Evolutionary conservation across 2,888 invertebrate genomes (phyloP).

Genomic region (Drosophila longiperda): DNA sequence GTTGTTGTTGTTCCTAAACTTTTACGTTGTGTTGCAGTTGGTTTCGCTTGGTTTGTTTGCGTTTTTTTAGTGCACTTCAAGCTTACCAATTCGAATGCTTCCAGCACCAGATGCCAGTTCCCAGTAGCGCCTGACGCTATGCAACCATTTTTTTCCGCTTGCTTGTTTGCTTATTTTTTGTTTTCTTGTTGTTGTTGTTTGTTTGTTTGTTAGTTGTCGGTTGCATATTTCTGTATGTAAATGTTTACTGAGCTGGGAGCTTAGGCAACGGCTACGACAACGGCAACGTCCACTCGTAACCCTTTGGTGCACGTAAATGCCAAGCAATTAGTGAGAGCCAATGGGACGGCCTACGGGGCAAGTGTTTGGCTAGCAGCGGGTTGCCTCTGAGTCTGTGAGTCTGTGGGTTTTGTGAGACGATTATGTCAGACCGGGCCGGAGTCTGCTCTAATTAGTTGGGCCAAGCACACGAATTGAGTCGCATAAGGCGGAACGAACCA

Average conservation of each 20-base stretch:
- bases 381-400: neutral
- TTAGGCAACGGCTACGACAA: constrained; percentile 7
- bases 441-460: constrained; percentile 73
- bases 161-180: constrained; percentile 45
- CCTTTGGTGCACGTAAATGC: constrained; percentile 69
- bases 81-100: constrained; percentile 29
- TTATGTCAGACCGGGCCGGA: constrained; percentile 44
- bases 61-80: constrained; percentile 51
- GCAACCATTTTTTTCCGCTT: constrained; percentile 54
- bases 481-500: constrained; percentile 41
- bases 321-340: constrained; percentile 67
- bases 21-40: constrained; percentile 50
- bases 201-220: constrained; percentile 60
- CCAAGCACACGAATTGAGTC: constrained; percentile 70
- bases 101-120: constrained; percentile 13
- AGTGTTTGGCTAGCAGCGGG: neutral
- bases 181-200: constrained; percentile 28
- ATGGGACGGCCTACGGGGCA: constrained; percentile 1
- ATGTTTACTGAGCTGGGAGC: constrained; percentile 65
- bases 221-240: constrained; percentile 75
- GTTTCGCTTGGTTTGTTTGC: constrained; percentile 50
- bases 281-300: constrained; percentile 54
- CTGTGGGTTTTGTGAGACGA: constrained; percentile 22
- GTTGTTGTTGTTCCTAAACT: constrained; percentile 71
- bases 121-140: constrained; percentile 56